Conservation (phyloP, 1,140 invertebrate species). For the Amyelois transitella region DNA sequence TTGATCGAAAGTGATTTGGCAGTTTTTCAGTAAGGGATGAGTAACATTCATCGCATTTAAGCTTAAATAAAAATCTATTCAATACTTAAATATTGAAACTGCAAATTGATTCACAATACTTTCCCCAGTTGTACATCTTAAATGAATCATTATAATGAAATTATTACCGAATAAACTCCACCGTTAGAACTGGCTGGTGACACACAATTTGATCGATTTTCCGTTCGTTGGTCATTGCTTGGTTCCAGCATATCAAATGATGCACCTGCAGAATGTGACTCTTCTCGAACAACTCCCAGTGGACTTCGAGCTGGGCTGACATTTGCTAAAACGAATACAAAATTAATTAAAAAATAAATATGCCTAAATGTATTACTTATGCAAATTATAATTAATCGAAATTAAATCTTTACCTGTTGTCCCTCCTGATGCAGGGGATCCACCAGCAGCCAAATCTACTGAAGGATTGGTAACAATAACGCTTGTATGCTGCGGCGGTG, state of each 20-base stretch:
- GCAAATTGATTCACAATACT: too few species aligned
- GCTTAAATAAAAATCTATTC: too few species aligned
- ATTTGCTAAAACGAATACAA: slow-evolving; percentile 33
- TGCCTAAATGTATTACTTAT: not conserved
- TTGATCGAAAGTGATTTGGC: too few species aligned
- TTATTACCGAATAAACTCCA: slow-evolving; percentile 87
- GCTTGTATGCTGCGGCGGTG: slow-evolving; percentile 64
- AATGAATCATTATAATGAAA: slow-evolving; percentile 1
- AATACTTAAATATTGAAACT: too few species aligned
- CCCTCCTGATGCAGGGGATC: slow-evolving; percentile 58
- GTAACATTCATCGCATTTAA: too few species aligned
- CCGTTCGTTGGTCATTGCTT: slow-evolving; percentile 39
- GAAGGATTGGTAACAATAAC: slow-evolving; percentile 81
- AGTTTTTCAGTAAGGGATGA: too few species aligned
- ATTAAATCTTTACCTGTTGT: slow-evolving; percentile 44
- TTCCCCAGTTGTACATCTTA: too few species aligned
- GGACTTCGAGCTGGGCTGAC: slow-evolving; percentile 65
- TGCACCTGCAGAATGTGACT: slow-evolving; percentile 62
- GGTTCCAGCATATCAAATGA: slow-evolving; percentile 68
- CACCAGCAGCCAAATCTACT: slow-evolving; percentile 73
- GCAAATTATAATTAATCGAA: not conserved
- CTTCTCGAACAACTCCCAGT: slow-evolving; percentile 64
- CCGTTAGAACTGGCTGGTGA: slow-evolving; percentile 90
- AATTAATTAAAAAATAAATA: slow-evolving; percentile 1
- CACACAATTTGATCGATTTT: slow-evolving; percentile 76